Base-by-base conservation (phyloP, 1,140 invertebrate species). In the Tenebrio molitor region DNA sequence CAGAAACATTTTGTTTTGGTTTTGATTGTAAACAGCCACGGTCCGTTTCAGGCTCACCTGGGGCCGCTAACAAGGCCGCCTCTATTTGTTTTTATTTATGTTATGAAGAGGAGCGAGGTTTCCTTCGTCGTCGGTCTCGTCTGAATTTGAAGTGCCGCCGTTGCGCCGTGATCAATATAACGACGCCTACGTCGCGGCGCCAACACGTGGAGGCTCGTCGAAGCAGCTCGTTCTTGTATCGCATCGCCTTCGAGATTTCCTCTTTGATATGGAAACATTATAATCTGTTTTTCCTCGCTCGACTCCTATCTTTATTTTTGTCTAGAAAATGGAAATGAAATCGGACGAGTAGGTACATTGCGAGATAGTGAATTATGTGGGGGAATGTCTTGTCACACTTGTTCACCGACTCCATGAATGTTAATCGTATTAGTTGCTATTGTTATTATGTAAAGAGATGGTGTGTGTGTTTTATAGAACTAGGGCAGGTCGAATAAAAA, bases 121-220 rank as follows among this genome's bases (percentile, higher is more conserved):
- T n/a, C 12, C 36, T 39, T 39, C n/a, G 36, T 12, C 12, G 6
- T 3, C 7, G 12, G 36, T 23, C 7, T 23, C 7, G 50, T 29
- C 21, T 14, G 50, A 58, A 58, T 58, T 58, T 58, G 50, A 58
- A 58, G 50, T 58, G 21, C 50, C 50, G 50, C 50, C 50, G 23
- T 58, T 29, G 50, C 21, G 50, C 50, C 50, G 50, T 58, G 50
- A 58, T 58, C 50, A 58, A 58, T 58, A 50, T 17, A 29, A 58
- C 50, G 50, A 58, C 50, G 50, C 50, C 50, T 58, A 58, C 50
- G 50, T 58, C 21, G 23, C 50, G 50, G 50, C 50, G 50, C 23
- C 50, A 58, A 58, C 50, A 58, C 50, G 50, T 58, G 50, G 50
- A 58, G 21, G 8, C 12, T 29, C 12, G 36, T 12, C 12, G 36